phyloP scores from a whole-genome alignment of 2,797 vertebrate genomes.

The Leptatherina wallacei region DNA sequence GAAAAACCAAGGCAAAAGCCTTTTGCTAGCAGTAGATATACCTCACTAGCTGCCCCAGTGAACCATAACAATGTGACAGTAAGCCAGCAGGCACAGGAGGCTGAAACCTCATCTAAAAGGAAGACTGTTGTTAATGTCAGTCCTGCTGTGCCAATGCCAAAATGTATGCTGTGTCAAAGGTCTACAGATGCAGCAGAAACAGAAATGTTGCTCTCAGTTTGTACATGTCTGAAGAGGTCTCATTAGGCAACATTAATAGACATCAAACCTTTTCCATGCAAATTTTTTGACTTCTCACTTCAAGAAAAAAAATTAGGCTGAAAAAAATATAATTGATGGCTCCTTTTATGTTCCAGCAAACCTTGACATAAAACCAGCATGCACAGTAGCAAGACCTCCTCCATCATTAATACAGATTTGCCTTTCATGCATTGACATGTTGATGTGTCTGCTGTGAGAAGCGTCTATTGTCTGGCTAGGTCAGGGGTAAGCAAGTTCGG shows the following conservation, averaged over 20 bases:
- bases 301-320: constrained; percentile 1
- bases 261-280: not conserved
- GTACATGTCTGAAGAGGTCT: not conserved
- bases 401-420: not conserved
- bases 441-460: not conserved
- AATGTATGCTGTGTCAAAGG: constrained; percentile 8
- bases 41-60: not conserved
- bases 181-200: constrained; percentile 1
- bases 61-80: constrained; percentile 1
- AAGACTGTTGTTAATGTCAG: constrained; percentile 23
- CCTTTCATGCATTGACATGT: not conserved
- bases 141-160: constrained; percentile 4
- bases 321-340: constrained; percentile 6
- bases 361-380: not conserved
- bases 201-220: constrained; percentile 8
- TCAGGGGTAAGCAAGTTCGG: not conserved
- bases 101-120: not conserved
- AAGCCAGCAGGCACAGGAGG: constrained; percentile 8
- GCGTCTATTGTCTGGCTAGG: not conserved
- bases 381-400: not conserved
- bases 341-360: constrained; percentile 1
- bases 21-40: not conserved
- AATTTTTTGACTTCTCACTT: not conserved
- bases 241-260: not conserved
- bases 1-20: not conserved